These are phyloP conservation scores for Agonum fuliginosum DNA, from an alignment of 2,888 invertebrate species.

Conservation along the genomic window DNA sequence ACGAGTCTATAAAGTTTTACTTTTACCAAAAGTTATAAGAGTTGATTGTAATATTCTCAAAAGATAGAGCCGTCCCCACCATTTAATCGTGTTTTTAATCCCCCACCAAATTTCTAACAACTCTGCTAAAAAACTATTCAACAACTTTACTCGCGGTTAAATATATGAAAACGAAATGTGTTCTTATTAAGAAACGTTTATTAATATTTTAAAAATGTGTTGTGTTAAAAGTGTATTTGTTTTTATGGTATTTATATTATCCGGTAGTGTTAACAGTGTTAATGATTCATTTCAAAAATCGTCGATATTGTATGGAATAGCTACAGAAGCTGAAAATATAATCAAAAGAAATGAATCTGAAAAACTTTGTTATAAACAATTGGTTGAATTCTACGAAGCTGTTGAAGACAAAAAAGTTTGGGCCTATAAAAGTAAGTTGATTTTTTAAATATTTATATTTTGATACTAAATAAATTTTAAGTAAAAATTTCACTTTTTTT, in stretches of 20 bases:
- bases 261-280: background rate
- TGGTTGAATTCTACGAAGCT: constrained; percentile 9
- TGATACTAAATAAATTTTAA: background rate
- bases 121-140: too few relatives aligned
- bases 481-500: background rate
- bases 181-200: constrained; percentile 1
- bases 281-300: constrained; percentile 23
- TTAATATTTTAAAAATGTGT: background rate
- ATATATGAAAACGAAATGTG: constrained; percentile 7
- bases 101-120: too few relatives aligned
- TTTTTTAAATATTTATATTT: too few relatives aligned
- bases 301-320: constrained; percentile 22
- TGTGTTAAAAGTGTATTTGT: background rate
- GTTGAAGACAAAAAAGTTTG: constrained; percentile 8
- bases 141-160: too few relatives aligned
- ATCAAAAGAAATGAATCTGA: background rate
- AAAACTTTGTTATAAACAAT: constrained; percentile 6
- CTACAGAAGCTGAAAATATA: background rate
- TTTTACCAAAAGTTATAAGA: too few relatives aligned
- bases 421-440: constrained; percentile 34
- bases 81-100: too few relatives aligned
- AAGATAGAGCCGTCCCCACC: too few relatives aligned
- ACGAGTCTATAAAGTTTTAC: too few relatives aligned
- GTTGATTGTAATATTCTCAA: too few relatives aligned
- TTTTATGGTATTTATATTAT: background rate